Percentiles rank a stretch among this genome's conserved stretches.
phyloP scores from a whole-genome alignment of 1,140 invertebrate species.

The Trichonephila clavata region DNA sequence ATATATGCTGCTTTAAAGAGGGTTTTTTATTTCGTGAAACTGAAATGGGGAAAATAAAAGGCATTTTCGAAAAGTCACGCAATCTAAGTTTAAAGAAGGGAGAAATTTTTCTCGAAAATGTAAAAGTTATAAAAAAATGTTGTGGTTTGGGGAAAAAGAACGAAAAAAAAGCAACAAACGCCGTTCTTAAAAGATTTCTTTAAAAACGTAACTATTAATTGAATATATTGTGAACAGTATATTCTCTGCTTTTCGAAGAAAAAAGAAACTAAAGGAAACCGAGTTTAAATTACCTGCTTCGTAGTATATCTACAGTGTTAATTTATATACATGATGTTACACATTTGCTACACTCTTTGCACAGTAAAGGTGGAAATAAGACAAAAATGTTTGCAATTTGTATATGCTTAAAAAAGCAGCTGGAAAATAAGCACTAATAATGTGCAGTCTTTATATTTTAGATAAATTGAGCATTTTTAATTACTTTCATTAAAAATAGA shows the following conservation, averaged over 20 bases:
- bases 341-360: no score
- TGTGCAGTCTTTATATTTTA: no score
- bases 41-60: constrained; percentile 3
- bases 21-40: background rate
- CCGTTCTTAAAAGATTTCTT: background rate
- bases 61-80: constrained; percentile 19
- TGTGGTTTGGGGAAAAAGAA: background rate
- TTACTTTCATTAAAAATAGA: no score
- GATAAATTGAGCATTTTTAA: no score
- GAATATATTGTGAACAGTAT: background rate
- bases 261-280: background rate
- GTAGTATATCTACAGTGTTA: no score
- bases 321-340: no score
- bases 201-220: background rate
- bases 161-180: background rate
- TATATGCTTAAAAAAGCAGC: no score
- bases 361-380: no score
- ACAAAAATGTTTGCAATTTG: no score
- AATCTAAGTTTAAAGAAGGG: background rate
- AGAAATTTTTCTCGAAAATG: background rate
- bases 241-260: background rate
- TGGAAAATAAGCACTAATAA: no score
- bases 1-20: constrained; percentile 27
- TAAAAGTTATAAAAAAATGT: background rate
- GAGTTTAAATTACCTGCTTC: background rate